phyloP scores from a whole-genome alignment of 2,888 invertebrate genomes.

The Pseudolycoriella hygida region DNA sequence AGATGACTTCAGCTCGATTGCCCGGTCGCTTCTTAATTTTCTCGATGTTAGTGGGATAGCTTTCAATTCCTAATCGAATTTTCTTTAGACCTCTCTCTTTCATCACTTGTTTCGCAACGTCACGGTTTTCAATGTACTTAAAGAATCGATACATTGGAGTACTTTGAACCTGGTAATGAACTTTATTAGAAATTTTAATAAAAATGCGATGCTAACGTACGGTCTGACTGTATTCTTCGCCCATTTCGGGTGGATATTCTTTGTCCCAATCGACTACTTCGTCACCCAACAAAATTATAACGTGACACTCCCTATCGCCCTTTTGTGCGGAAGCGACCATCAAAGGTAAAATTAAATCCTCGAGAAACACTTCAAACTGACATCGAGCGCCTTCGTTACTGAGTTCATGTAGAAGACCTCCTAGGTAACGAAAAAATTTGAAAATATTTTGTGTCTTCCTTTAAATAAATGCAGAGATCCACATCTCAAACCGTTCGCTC shows the following conservation, averaged over 20 bases:
- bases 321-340: conserved; percentile 90
- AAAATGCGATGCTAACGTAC: no score
- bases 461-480: no score
- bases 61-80: conserved; percentile 95
- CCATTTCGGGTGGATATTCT: conserved; percentile 98
- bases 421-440: conserved; percentile 25
- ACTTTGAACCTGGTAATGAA: conserved; percentile 72
- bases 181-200: no score
- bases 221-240: conserved; percentile 92
- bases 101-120: conserved; percentile 97
- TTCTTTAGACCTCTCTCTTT: conserved; percentile 97
- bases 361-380: conserved; percentile 92
- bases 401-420: conserved; percentile 89
- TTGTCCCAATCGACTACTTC: conserved; percentile 97
- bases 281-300: conserved; percentile 89
- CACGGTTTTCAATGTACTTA: conserved; percentile 98
- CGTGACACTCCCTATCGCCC: conserved; percentile 95
- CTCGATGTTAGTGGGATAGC: conserved; percentile 98
- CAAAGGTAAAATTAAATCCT: conserved; percentile 83
- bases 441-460: no score
- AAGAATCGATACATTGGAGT: conserved; percentile 95
- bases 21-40: conserved; percentile 93
- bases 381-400: conserved; percentile 98
- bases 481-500: no score
- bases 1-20: conserved; percentile 86